Conservation (phyloP, 2,888 invertebrate species). For the Dasypogon diadema region DNA sequence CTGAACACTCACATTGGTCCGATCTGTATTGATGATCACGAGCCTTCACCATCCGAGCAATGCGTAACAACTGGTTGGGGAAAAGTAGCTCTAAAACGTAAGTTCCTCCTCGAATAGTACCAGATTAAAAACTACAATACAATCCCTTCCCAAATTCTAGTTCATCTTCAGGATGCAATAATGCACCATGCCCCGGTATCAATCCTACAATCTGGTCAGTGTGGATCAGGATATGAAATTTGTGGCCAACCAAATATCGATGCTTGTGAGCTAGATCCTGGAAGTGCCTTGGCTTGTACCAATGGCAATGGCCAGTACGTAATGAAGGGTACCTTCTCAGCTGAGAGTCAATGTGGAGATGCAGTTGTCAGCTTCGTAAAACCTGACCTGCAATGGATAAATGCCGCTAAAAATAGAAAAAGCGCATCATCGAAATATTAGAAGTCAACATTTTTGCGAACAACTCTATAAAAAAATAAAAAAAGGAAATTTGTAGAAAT, state of each 20-base stretch:
- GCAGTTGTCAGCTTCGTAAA: slow-evolving; percentile 74
- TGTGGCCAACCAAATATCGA: slow-evolving; percentile 79
- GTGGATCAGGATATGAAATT: slow-evolving; percentile 71
- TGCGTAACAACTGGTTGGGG: slow-evolving; percentile 89
- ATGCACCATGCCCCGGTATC: slow-evolving; percentile 81
- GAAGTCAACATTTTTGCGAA: no score
- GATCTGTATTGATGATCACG: slow-evolving; percentile 78
- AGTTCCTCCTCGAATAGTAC: slow-evolving; percentile 60
- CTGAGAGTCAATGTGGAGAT: slow-evolving; percentile 78
- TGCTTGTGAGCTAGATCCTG: slow-evolving; percentile 83
- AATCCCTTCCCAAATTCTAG: slow-evolving; percentile 69
- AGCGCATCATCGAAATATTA: no score
- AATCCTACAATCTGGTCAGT: slow-evolving; percentile 69
- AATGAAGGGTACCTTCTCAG: slow-evolving; percentile 81
- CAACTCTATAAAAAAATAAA: no score
- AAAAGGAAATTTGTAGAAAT: slow-evolving; percentile 20
- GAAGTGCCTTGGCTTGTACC: slow-evolving; percentile 85
- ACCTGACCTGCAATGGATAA: slow-evolving; percentile 73
- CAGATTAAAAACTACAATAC: background rate
- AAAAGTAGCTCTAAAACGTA: slow-evolving; percentile 81
- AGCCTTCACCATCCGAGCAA: slow-evolving; percentile 70
- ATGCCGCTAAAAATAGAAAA: slow-evolving; percentile 57
- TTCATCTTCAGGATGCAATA: slow-evolving; percentile 79
- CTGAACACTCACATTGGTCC: slow-evolving; percentile 80
- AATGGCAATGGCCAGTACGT: slow-evolving; percentile 77